Evolutionary conservation across 1,140 invertebrate genomes (phyloP), one percentile per base, ranked within the genome.

Genomic region (Hylyphantes graminicola): DNA sequence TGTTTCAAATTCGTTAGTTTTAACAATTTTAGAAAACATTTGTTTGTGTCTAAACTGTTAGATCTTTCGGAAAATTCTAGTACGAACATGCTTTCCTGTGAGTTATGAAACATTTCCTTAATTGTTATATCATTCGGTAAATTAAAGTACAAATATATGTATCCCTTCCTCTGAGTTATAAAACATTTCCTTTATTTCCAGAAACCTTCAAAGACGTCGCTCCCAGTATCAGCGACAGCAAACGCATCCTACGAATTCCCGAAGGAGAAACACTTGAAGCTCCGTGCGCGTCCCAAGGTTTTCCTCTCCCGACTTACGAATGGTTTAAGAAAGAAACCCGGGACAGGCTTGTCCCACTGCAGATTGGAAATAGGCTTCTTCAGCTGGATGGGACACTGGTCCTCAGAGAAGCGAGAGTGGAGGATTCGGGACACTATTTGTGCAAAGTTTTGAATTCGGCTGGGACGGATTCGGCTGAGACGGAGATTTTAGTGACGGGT

Each of bases 251-350:
- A 15, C 87, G 73, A 21, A 87, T 87, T 12, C 79, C 79, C 11
- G 86, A 88, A 21, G 89, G 89, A 8, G 86, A 89, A 19, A 86
- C 85, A 2, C 86, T 87, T 0, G 89, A 90, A 78, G 86, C 90
- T 7, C 88, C 90, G 2, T 91, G 90, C 87, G 89, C 88, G 4
- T 89, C 89, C n/a, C 85, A 88, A 85, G 85, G 89, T 83, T 50
- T 88, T 87, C 87, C 90, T 35, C 12, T 78, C 12, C 87, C 87
- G 7, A 75, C 70, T 7, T 86, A 86, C 74, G 72, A 61, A 21
- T 87, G 91, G 87, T 86, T 68, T 48, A 57, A 65, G 65, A 83
- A 81, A 57, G 73, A 82, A 53, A 35, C 17, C 64, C 48, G 63
- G 9, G 65, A 76, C 12, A 13, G 65, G 19, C 54, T 70, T 19